Percentiles rank a stretch among this genome's conserved stretches.
Conservation (phyloP, 2,113 vertebrate genomes). For the Xiphophorus maculatus region DNA sequence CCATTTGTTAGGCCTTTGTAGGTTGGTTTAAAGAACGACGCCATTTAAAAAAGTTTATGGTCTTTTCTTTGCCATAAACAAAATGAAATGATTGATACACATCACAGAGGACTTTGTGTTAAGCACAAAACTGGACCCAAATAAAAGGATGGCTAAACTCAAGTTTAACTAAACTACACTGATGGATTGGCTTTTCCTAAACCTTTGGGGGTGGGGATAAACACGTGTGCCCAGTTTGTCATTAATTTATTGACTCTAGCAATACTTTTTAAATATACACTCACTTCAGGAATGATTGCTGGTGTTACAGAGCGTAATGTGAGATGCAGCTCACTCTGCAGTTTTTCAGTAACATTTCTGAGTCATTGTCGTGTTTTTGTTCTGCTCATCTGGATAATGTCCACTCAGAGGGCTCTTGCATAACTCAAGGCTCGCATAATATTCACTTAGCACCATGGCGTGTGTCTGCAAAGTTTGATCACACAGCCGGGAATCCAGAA, state of each 20-base stretch:
- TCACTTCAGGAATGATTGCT: neutral
- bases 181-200: neutral
- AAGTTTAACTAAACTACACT: neutral
- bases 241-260: neutral
- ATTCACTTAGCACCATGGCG: conserved; percentile 62
- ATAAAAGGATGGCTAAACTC: neutral
- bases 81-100: neutral
- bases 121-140: neutral
- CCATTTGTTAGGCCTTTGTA: conserved; percentile 4
- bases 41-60: neutral
- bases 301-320: conserved; percentile 4
- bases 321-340: conserved; percentile 17
- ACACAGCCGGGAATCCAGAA: conserved; percentile 17
- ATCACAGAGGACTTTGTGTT: neutral
- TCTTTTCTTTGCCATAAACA: neutral
- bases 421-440: conserved; percentile 62
- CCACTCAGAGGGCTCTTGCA: conserved; percentile 62
- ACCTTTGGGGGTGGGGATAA: too few relatives aligned
- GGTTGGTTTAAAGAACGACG: neutral
- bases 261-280: neutral
- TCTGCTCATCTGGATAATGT: conserved; percentile 68
- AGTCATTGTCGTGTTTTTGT: conserved; percentile 72
- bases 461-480: conserved; percentile 58
- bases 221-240: neutral
- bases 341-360: conserved; percentile 45